These are phyloP conservation scores for Protobothrops flavoviridis DNA, from an alignment of 2,113 vertebrate genomes.

Conservation along the genomic window DNA sequence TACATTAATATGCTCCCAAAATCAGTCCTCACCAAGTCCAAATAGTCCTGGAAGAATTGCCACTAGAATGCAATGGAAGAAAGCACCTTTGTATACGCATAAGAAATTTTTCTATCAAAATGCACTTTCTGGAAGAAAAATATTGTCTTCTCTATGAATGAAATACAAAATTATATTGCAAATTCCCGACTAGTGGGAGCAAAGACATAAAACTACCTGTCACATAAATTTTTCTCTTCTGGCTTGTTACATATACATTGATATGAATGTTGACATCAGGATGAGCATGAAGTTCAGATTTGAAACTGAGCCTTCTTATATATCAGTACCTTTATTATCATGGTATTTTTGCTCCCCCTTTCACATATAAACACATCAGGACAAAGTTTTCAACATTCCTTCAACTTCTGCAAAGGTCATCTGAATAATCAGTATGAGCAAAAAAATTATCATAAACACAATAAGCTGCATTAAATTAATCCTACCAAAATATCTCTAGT, in stretches of 20 bases:
- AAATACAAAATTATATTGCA: neutral
- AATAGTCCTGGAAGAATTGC: neutral
- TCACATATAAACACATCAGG: neutral
- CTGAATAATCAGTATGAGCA: neutral
- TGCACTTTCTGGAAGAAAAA: neutral
- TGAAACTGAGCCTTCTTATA: neutral
- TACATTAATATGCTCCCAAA: neutral
- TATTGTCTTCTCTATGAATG: neutral
- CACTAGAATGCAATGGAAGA: neutral
- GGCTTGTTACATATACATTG: neutral
- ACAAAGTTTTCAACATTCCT: neutral
- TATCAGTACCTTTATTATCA: neutral
- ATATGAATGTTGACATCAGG: neutral
- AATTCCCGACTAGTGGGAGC: neutral
- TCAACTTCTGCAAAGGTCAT: neutral
- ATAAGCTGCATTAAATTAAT: conserved; percentile 4
- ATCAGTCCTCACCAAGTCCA: neutral
- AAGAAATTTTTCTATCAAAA: neutral
- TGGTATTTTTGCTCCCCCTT: neutral
- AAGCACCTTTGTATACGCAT: neutral
- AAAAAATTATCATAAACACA: neutral
- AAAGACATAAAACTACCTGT: neutral
- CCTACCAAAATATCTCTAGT: conserved; percentile 5
- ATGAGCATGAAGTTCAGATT: neutral
- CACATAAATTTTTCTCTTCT: neutral